These are phyloP conservation scores for Tauraco erythrolophus DNA, from an alignment of 2,113 vertebrate species.

Conservation along the genomic window DNA sequence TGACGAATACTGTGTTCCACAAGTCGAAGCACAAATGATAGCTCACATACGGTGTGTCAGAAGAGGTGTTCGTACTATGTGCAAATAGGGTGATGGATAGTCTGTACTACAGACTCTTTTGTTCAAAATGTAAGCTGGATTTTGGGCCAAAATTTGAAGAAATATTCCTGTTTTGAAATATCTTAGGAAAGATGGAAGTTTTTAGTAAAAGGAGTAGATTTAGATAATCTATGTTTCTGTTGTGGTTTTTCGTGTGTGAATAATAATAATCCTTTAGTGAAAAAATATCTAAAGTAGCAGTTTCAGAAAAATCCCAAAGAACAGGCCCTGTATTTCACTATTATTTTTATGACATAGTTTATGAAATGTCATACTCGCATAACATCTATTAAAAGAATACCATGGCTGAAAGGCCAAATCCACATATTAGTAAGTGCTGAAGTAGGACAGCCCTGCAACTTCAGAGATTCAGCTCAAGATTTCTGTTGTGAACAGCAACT, in stretches of 20 bases:
- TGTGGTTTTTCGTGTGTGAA: background rate
- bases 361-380: background rate
- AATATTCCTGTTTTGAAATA: background rate
- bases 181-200: background rate
- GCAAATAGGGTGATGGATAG: background rate
- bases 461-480: background rate
- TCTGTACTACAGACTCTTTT: background rate
- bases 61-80: background rate
- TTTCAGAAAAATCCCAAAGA: background rate
- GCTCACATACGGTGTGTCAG: background rate
- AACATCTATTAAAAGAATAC: background rate
- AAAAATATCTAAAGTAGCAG: background rate
- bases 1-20: background rate
- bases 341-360: background rate
- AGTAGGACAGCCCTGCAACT: background rate
- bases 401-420: background rate
- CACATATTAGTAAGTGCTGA: background rate
- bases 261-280: background rate
- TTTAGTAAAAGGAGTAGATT: background rate
- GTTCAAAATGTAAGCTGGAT: background rate
- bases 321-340: background rate
- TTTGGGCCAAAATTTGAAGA: slow-evolving; percentile 39
- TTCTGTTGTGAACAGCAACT: background rate
- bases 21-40: background rate
- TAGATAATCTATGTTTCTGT: background rate